phyloP scores from a whole-genome alignment of 2,888 invertebrate species.

The Tenthredo amoena region DNA sequence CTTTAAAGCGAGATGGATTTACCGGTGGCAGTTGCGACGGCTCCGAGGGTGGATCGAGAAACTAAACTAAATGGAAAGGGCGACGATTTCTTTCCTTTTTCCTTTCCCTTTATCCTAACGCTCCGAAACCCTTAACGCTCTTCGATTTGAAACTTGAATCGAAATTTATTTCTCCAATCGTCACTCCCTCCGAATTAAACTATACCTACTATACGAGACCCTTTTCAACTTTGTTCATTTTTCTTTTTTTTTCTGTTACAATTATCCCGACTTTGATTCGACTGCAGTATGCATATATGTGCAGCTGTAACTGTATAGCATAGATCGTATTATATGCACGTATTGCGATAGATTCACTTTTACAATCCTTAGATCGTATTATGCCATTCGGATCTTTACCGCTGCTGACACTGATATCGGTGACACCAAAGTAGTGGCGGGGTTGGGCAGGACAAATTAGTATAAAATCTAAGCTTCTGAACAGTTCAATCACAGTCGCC shows the following conservation, averaged over 20 bases:
- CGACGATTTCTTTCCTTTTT: slow-evolving; percentile 46
- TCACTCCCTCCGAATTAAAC: slow-evolving; percentile 43
- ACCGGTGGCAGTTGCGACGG: slow-evolving; percentile 51
- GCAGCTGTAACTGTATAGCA: slow-evolving; percentile 11
- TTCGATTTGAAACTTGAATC: slow-evolving; percentile 50
- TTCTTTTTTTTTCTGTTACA: not conserved
- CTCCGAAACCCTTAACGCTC: slow-evolving; percentile 33
- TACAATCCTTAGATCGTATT: slow-evolving; percentile 36
- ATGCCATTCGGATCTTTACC: slow-evolving; percentile 30
- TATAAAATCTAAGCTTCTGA: slow-evolving; percentile 61
- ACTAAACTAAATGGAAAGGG: slow-evolving; percentile 51
- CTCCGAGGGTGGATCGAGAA: slow-evolving; percentile 48
- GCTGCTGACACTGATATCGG: slow-evolving; percentile 43
- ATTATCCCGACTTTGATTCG: not conserved
- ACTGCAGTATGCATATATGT: not conserved
- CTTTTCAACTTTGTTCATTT: not conserved
- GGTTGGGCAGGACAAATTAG: slow-evolving; percentile 54
- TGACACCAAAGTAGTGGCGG: slow-evolving; percentile 57
- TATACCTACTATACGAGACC: not conserved
- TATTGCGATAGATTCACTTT: slow-evolving; percentile 49
- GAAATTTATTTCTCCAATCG: slow-evolving; percentile 51
- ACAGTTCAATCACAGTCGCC: slow-evolving; percentile 36
- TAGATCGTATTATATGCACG: slow-evolving; percentile 1
- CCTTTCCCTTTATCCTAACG: not conserved
- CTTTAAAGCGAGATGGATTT: slow-evolving; percentile 68